Conservation (phyloP, 2,888 invertebrate species). For the Rhingia campestris region DNA sequence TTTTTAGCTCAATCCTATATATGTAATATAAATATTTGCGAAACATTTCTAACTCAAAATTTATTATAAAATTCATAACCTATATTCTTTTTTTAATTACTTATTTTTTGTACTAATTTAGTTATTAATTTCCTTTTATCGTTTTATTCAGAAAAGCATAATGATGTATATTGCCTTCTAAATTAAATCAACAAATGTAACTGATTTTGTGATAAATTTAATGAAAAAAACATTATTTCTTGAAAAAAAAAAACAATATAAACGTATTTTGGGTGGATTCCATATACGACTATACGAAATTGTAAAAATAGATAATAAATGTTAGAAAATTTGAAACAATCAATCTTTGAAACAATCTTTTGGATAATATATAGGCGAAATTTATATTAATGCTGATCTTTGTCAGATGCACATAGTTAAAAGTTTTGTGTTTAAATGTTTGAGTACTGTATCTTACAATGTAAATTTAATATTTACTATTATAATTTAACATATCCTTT, state of each 20-base stretch:
- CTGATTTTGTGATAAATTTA: slow-evolving; percentile 83
- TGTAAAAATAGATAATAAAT: slow-evolving; percentile 79
- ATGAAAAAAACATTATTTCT: slow-evolving; percentile 78
- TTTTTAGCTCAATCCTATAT: slow-evolving; percentile 1
- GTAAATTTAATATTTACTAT: slow-evolving; percentile 4
- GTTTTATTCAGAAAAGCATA: slow-evolving; percentile 35
- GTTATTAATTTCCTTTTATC: slow-evolving; percentile 16
- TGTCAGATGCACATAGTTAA: slow-evolving; percentile 33
- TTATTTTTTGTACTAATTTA: slow-evolving; percentile 38
- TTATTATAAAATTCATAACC: slow-evolving; percentile 1
- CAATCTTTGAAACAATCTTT: slow-evolving; percentile 41
- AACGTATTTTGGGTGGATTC: slow-evolving; percentile 39
- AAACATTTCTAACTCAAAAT: slow-evolving; percentile 12
- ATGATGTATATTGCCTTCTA: slow-evolving; percentile 75
- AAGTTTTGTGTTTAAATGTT: slow-evolving; percentile 27
- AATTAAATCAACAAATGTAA: slow-evolving; percentile 82
- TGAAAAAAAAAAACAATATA: slow-evolving; percentile 78
- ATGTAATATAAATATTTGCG: neutral
- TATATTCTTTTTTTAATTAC: slow-evolving; percentile 32
- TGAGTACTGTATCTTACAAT: slow-evolving; percentile 9
- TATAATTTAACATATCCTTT: neutral
- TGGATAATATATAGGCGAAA: slow-evolving; percentile 79
- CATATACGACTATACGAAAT: slow-evolving; percentile 78
- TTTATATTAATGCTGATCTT: slow-evolving; percentile 76
- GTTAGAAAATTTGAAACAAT: slow-evolving; percentile 73